Percentiles rank a stretch among this genome's conserved stretches.
Conservation (phyloP, 2,888 invertebrate genomes). For the Polyommatus icarus region DNA sequence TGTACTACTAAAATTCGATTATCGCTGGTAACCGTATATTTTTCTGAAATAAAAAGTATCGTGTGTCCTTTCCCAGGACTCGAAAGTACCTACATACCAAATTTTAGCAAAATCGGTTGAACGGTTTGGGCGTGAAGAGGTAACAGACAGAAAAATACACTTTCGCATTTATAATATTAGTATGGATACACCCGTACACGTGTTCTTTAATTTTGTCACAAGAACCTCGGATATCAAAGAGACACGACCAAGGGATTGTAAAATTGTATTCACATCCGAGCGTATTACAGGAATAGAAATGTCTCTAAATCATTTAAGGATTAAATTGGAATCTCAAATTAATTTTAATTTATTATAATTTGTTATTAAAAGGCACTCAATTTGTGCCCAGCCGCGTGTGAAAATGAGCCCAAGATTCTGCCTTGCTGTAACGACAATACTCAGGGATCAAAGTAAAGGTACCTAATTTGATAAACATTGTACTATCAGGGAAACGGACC, state of each 20-base stretch:
- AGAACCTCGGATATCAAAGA: neutral
- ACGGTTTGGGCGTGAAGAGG: too few species aligned
- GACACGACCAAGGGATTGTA: neutral
- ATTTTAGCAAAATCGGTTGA: too few species aligned
- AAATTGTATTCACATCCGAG: neutral
- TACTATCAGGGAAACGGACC: too few species aligned
- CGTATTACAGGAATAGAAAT: neutral
- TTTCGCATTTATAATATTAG: neutral
- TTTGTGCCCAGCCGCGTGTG: conserved; percentile 2
- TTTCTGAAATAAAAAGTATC: too few species aligned
- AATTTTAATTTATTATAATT: conserved; percentile 2
- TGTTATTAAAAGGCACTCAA: neutral
- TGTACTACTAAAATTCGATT: too few species aligned
- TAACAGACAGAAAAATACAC: too few species aligned
- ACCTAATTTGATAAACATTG: neutral
- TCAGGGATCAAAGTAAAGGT: neutral
- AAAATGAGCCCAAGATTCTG: neutral
- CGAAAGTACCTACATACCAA: too few species aligned
- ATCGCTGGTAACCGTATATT: too few species aligned
- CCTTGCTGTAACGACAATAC: neutral
- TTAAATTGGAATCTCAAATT: neutral
- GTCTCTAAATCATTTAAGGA: neutral
- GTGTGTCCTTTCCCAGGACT: too few species aligned
- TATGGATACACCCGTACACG: neutral
- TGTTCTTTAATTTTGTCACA: neutral